Conservation (phyloP, 2,888 invertebrate genomes). For the Hartigia nigra region DNA sequence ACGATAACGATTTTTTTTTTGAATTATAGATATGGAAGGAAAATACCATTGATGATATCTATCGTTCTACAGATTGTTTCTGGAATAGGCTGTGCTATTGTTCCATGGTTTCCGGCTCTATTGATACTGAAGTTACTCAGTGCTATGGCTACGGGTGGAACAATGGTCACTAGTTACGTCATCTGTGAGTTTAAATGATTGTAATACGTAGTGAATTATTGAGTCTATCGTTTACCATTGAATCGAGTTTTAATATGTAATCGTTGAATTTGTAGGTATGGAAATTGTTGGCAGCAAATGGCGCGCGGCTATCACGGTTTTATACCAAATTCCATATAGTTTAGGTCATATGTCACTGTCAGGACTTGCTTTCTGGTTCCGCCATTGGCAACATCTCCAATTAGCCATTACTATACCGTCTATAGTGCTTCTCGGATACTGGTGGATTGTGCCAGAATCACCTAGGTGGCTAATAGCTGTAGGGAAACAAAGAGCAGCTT, state of each 20-base stretch:
- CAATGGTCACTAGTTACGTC: slow-evolving; percentile 79
- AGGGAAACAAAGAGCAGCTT: slow-evolving; percentile 73
- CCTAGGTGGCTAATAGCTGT: slow-evolving; percentile 82
- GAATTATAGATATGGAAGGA: slow-evolving; percentile 77
- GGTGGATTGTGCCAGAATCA: slow-evolving; percentile 81
- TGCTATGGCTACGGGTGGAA: slow-evolving; percentile 83
- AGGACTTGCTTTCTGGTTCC: slow-evolving; percentile 73
- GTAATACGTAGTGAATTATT: not conserved
- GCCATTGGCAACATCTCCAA: slow-evolving; percentile 77
- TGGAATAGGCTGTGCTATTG: slow-evolving; percentile 78
- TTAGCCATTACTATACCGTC: slow-evolving; percentile 75
- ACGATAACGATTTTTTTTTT: slow-evolving; percentile 22
- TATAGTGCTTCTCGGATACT: slow-evolving; percentile 72
- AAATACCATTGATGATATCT: slow-evolving; percentile 78
- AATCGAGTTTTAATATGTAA: not conserved
- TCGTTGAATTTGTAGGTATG: slow-evolving; percentile 57
- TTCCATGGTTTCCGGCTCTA: slow-evolving; percentile 75
- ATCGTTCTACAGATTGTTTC: slow-evolving; percentile 79
- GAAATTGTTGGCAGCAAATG: slow-evolving; percentile 68
- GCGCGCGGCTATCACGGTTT: slow-evolving; percentile 71
- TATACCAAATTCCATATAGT: slow-evolving; percentile 79
- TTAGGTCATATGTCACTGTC: slow-evolving; percentile 76
- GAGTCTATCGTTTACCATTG: not conserved
- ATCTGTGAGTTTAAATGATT: slow-evolving; percentile 62
- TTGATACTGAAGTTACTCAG: slow-evolving; percentile 77